Conservation (phyloP, 2,113 vertebrate genomes). For the Chaenogobius annularis region DNA sequence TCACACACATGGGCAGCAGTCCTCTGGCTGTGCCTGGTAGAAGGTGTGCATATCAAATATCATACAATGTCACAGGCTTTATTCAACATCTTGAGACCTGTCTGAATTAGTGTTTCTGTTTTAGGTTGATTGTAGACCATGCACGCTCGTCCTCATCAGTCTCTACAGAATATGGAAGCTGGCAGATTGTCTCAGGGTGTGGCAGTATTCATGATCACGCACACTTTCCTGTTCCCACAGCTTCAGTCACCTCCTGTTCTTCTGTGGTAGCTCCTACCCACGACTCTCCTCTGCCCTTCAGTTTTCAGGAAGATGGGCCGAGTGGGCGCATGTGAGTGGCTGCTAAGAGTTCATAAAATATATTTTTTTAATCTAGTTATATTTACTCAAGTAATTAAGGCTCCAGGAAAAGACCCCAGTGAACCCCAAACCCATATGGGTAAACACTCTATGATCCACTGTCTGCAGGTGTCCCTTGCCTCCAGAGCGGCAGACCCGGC, state of each 20-base stretch:
- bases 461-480: conserved; percentile 70
- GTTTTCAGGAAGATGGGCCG: conserved; percentile 92
- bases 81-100: background rate
- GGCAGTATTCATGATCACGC: conserved; percentile 94
- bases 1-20: conserved; percentile 88
- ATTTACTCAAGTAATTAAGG: no score
- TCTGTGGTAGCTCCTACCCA: conserved; percentile 53
- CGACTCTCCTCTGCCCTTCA: conserved; percentile 90
- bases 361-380: no score
- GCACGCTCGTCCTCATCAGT: conserved; percentile 91
- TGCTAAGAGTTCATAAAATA: background rate
- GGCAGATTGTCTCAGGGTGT: conserved; percentile 98
- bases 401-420: background rate
- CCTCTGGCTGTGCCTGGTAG: conserved; percentile 91
- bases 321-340: conserved; percentile 89
- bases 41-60: conserved; percentile 74
- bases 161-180: conserved; percentile 98
- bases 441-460: background rate
- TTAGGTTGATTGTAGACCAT: conserved; percentile 87
- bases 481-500: conserved; percentile 83
- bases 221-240: conserved; percentile 74
- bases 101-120: conserved; percentile 6
- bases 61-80: background rate
- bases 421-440: background rate
- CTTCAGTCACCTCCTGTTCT: conserved; percentile 48